A percentile compares a stretch with the other conserved stretches of the same genome.
These are phyloP conservation scores for Drosophila pseudotalamancana DNA, from an alignment of 2,888 invertebrate species.

Conservation along the genomic window DNA sequence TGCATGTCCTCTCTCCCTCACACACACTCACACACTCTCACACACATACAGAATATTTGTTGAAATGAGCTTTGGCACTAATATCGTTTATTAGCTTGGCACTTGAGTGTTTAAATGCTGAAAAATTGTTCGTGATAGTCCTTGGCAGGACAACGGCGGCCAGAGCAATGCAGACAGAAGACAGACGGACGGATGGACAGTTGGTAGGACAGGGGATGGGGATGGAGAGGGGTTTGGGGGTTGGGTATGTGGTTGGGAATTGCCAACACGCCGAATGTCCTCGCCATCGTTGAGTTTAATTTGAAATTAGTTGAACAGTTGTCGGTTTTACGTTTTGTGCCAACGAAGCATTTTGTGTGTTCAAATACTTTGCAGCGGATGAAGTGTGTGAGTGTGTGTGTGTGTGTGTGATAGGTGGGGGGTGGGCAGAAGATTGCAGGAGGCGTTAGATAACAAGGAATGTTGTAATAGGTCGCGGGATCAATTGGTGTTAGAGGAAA, in stretches of 20 bases:
- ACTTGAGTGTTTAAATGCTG: constrained; percentile 75
- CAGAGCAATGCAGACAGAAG: too few relatives aligned
- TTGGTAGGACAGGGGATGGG: not conserved
- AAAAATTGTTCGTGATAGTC: constrained; percentile 72
- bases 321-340: constrained; percentile 58
- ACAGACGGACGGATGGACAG: constrained; percentile 10
- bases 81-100: constrained; percentile 75
- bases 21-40: constrained; percentile 14
- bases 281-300: constrained; percentile 65
- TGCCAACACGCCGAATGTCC: constrained; percentile 23
- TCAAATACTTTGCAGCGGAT: constrained; percentile 38
- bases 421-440: not conserved
- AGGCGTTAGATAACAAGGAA: not conserved
- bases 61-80: constrained; percentile 72
- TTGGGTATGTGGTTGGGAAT: too few relatives aligned
- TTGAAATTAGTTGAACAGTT: constrained; percentile 72
- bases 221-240: too few relatives aligned
- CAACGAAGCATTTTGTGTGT: constrained; percentile 54
- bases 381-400: not conserved
- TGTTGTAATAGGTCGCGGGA: constrained; percentile 40
- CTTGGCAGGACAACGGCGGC: constrained; percentile 41
- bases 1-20: constrained; percentile 15
- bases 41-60: constrained; percentile 53
- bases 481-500: constrained; percentile 26
- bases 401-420: too few relatives aligned